A percentile compares a stretch with the other conserved stretches of the same genome.
These are phyloP conservation scores for Pangasianodon gigas DNA, from an alignment of 2,113 vertebrate genomes.

Conservation along the genomic window DNA sequence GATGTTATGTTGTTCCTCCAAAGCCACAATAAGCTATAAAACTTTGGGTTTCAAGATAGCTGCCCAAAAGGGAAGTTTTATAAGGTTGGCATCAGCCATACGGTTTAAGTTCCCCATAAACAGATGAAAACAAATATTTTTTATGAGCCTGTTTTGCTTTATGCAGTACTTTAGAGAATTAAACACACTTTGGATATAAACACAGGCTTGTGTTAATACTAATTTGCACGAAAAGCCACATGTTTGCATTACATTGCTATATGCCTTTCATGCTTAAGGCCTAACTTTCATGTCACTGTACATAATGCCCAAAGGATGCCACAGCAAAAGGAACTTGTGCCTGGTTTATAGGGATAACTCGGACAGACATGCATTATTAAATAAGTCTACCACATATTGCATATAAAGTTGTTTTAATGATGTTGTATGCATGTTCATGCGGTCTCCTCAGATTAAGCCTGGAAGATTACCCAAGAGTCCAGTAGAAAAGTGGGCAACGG, in stretches of 20 bases:
- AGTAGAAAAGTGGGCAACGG: background rate
- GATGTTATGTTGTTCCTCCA: conserved; percentile 53
- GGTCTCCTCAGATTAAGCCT: background rate
- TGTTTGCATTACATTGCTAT: conserved; percentile 8
- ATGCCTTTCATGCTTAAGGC: background rate
- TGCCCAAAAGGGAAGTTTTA: conserved; percentile 57
- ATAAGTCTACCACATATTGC: background rate
- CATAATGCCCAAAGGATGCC: conserved; percentile 15
- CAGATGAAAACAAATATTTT: conserved; percentile 65
- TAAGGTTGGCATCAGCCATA: conserved; percentile 58
- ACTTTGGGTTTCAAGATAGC: conserved; percentile 50
- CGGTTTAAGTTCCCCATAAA: conserved; percentile 63
- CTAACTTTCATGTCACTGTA: background rate
- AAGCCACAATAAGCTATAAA: conserved; percentile 37
- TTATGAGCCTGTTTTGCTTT: conserved; percentile 41
- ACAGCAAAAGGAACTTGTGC: background rate
- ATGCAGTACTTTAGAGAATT: conserved; percentile 43
- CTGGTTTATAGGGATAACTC: background rate
- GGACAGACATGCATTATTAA: background rate
- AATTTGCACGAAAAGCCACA: conserved; percentile 43
- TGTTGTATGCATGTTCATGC: background rate
- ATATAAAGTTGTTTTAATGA: background rate
- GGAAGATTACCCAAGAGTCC: background rate
- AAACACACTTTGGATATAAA: conserved; percentile 40
- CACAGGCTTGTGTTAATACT: conserved; percentile 46